Percentiles rank a stretch among this genome's conserved stretches.
These are phyloP conservation scores for Leptopilina syphax DNA, from an alignment of 2,888 invertebrate genomes.

Conservation along the genomic window DNA sequence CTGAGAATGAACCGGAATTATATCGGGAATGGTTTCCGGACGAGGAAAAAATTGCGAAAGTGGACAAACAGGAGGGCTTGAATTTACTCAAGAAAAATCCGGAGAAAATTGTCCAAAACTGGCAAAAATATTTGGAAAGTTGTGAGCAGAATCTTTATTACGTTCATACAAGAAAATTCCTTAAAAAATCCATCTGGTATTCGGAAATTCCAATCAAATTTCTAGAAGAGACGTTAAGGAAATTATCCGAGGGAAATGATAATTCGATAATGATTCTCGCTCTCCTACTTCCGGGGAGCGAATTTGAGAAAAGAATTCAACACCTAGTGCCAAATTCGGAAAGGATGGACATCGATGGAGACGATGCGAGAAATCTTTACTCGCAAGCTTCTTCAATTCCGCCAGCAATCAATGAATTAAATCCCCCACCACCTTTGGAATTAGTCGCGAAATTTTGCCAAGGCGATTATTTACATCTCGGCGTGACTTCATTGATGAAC, in stretches of 20 bases:
- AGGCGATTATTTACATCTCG: constrained; percentile 45
- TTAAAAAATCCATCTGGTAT: constrained; percentile 65
- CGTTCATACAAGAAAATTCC: constrained; percentile 52
- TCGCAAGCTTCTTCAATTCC: constrained; percentile 30
- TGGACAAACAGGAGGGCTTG: constrained; percentile 1
- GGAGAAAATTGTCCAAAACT: constrained; percentile 45
- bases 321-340: constrained; percentile 58
- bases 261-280: constrained; percentile 53
- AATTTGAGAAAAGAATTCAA: constrained; percentile 57
- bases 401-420: constrained; percentile 54
- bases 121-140: constrained; percentile 47
- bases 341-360: constrained; percentile 53
- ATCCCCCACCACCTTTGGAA: constrained; percentile 67
- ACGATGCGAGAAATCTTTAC: constrained; percentile 50
- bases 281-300: constrained; percentile 59
- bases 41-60: not conserved
- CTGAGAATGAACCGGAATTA: constrained; percentile 46
- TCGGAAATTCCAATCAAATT: constrained; percentile 67
- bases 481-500: constrained; percentile 52
- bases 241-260: constrained; percentile 33
- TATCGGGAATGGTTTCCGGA: constrained; percentile 41
- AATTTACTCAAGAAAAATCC: constrained; percentile 50
- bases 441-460: constrained; percentile 46
- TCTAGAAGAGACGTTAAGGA: constrained; percentile 45
- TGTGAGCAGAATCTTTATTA: constrained; percentile 37